Evolutionary conservation across 1,140 invertebrate species (phyloP).

Genomic region (Ceratitis capitata): DNA sequence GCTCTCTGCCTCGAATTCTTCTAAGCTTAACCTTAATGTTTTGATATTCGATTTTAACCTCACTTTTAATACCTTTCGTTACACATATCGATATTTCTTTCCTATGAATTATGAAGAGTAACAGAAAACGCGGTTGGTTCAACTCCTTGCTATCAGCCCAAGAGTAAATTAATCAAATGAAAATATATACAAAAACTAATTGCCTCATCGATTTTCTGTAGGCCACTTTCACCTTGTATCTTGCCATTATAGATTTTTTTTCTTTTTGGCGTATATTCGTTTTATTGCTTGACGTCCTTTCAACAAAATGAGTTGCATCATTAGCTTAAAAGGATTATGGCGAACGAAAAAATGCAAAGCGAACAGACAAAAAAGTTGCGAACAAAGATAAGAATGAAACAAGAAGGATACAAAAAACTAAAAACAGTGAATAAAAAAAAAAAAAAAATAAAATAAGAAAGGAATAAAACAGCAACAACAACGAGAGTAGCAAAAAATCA

Average conservation of each 20-base stretch:
- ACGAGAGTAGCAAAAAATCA: not conserved
- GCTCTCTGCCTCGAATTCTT: too few species aligned
- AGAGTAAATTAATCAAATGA: too few species aligned
- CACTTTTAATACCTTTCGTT: too few species aligned
- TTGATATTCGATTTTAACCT: too few species aligned
- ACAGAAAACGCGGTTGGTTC: too few species aligned
- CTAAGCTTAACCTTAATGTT: too few species aligned
- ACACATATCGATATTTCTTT: too few species aligned
- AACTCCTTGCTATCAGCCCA: too few species aligned
- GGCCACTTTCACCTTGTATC: not conserved
- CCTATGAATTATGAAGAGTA: too few species aligned
- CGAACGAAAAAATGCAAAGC: not conserved
- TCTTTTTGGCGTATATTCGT: not conserved
- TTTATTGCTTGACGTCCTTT: not conserved
- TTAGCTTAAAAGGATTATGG: not conserved
- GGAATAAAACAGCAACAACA: not conserved
- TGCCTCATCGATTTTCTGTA: not conserved
- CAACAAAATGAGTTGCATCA: not conserved
- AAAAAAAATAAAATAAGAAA: not conserved
- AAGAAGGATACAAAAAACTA: not conserved
- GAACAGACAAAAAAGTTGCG: not conserved
- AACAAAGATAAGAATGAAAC: not conserved
- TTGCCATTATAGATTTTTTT: not conserved
- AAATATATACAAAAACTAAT: not conserved
- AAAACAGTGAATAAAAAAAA: not conserved